Evolutionary conservation across 1,140 invertebrate species (phyloP), one percentile per base, ranked within the genome.

Genomic region (Lepeophtheirus salmonis): DNA sequence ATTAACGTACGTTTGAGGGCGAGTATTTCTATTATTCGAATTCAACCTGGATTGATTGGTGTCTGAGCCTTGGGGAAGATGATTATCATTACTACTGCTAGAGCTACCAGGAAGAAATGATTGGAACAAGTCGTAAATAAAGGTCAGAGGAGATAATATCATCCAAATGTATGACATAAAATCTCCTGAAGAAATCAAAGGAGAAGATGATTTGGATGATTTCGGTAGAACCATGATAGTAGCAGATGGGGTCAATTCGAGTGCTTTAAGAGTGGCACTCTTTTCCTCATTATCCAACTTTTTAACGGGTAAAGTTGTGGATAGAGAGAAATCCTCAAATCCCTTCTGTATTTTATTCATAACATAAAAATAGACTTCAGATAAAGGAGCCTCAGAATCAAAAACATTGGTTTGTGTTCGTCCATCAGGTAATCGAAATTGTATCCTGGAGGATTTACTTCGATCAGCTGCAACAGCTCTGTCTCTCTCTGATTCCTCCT

Each of bases 341-440:
- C 17, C 16, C 49, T 12, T 54, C 23, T 54, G 16, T 2, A 22
- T 3, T 17, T 54, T 22, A 3, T 54, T 22, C 16, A 22, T 22
- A 14, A 54, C 52, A 22, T 4, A 4, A 2, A 2, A 4, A 22
- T 3, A 54, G n/a, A 54, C 17, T 2, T 16, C 3, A 14, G 17
- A 3, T 3, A 54, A 3, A 17, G 17, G 14, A 14, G 14, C 23
- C 2, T 54, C 52, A 1, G 72, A 68, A 2, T 67, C 62, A 63
- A 74, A 74, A 53, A 66, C 65, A 2, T 73, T 66, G 16, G 67
- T 68, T 0, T 71, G 56, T 17, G 67, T 69, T 0, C 71, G 68
- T 24, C 73, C 73, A 67, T 75, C 72, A 0, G 73, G 70, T 50
- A 73, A 57, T 3, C 72, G 64, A 56, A 75, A 73, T 65, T 74